phyloP scores from a whole-genome alignment of 2,888 invertebrate genomes.

The Cheilosia variabilis region DNA sequence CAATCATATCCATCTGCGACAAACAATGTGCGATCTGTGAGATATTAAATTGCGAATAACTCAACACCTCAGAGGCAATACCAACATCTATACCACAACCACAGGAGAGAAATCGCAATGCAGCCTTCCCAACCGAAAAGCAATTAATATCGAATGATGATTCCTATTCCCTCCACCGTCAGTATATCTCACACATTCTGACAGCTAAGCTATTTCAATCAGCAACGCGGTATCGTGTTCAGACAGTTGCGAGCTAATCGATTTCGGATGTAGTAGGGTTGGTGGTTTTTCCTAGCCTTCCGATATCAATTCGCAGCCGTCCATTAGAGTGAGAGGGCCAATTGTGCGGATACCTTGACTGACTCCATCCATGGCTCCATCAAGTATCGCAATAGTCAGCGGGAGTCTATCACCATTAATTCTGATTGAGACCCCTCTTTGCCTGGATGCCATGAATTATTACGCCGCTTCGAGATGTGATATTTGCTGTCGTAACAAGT shows the following conservation, averaged over 20 bases:
- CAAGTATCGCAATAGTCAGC: constrained; percentile 1
- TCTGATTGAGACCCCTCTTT: neutral
- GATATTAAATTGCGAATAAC: constrained; percentile 44
- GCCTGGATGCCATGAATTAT: neutral
- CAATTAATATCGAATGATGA: constrained; percentile 53
- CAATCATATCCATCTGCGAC: neutral
- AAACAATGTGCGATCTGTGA: neutral
- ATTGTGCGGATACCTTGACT: neutral
- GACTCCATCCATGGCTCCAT: neutral
- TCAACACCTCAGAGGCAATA: constrained; percentile 12
- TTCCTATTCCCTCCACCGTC: neutral
- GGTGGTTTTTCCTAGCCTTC: neutral
- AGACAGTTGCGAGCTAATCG: constrained; percentile 41
- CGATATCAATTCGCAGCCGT: neutral
- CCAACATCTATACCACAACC: neutral
- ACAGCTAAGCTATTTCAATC: constrained; percentile 45
- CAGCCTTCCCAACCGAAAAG: constrained; percentile 14
- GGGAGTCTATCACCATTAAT: neutral
- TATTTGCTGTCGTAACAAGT: too few species aligned
- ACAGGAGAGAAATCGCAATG: constrained; percentile 9
- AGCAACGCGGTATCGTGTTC: neutral
- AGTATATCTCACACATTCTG: constrained; percentile 20
- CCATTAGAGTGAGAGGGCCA: neutral
- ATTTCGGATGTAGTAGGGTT: constrained; percentile 19
- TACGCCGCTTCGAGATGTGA: too few species aligned